Conservation (phyloP, 2,888 invertebrate species). For the Lymantria dispar region DNA sequence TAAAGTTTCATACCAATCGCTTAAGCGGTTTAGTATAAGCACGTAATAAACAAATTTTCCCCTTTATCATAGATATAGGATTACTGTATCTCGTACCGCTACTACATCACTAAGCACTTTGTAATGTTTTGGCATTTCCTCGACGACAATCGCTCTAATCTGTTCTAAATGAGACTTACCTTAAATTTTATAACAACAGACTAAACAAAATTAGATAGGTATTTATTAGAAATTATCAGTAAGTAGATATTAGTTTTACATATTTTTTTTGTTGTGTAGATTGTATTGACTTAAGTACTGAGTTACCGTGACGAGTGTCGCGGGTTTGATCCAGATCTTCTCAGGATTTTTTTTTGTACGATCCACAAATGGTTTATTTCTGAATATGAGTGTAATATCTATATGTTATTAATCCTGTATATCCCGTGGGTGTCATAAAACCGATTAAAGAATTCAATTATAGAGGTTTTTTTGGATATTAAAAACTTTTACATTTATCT, state of each 20-base stretch:
- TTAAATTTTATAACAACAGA: slow-evolving; percentile 17
- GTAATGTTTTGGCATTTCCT: slow-evolving; percentile 23
- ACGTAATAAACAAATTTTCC: slow-evolving; percentile 8
- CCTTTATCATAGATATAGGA: slow-evolving; percentile 2
- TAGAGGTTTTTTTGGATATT: too few relatives aligned
- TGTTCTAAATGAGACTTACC: slow-evolving; percentile 16
- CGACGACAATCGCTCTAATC: slow-evolving; percentile 18
- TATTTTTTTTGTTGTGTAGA: too few relatives aligned
- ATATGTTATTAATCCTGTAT: too few relatives aligned
- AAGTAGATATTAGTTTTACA: neutral
- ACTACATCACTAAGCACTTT: slow-evolving; percentile 11
- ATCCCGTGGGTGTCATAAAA: too few relatives aligned
- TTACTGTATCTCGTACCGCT: slow-evolving; percentile 3
- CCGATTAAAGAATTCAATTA: too few relatives aligned
- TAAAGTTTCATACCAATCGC: slow-evolving; percentile 14
- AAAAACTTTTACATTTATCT: too few relatives aligned
- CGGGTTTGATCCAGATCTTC: too few relatives aligned
- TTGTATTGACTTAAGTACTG: too few relatives aligned
- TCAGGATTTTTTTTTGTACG: too few relatives aligned
- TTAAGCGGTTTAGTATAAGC: slow-evolving; percentile 14
- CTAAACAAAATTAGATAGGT: slow-evolving; percentile 20
- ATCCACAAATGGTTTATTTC: too few relatives aligned
- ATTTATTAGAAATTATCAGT: slow-evolving; percentile 26
- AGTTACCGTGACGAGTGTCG: too few relatives aligned
- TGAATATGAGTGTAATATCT: too few relatives aligned